Evolutionary conservation across 2,888 invertebrate genomes (phyloP).

Genomic region (Prenolepis imparis): DNA sequence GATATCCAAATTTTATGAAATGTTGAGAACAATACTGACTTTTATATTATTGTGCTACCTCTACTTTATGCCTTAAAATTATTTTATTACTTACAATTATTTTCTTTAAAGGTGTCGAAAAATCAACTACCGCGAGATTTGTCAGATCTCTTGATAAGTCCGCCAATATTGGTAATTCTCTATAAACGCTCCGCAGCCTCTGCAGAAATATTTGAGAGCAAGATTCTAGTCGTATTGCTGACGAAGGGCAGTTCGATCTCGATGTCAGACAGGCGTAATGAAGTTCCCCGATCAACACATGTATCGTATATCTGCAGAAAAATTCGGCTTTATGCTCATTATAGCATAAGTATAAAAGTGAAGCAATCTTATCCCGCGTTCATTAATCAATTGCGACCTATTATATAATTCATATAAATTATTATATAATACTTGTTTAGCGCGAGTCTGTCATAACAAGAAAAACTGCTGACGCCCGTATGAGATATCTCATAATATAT

Average conservation of each 20-base stretch:
- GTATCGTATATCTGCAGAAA: slow-evolving; percentile 72
- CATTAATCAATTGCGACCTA: slow-evolving; percentile 19
- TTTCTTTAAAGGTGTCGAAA: slow-evolving; percentile 76
- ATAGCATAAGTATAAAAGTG: background rate
- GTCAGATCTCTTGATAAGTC: slow-evolving; percentile 75
- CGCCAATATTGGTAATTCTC: slow-evolving; percentile 78
- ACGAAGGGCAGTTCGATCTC: slow-evolving; percentile 69
- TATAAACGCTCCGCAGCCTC: slow-evolving; percentile 75
- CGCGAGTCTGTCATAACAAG: background rate
- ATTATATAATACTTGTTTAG: slow-evolving; percentile 22
- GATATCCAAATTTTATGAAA: background rate
- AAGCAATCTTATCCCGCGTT: slow-evolving; percentile 37
- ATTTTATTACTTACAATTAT: slow-evolving; percentile 71
- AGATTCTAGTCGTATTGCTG: slow-evolving; percentile 58
- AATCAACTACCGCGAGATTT: slow-evolving; percentile 67
- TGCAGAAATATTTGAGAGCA: slow-evolving; percentile 75
- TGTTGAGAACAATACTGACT: background rate
- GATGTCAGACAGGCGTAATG: slow-evolving; percentile 77
- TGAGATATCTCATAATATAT: background rate
- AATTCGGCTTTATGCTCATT: slow-evolving; percentile 55
- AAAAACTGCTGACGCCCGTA: background rate
- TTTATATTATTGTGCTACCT: background rate
- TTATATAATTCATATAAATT: slow-evolving; percentile 6
- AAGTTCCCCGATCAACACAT: slow-evolving; percentile 78
- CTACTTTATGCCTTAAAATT: background rate